Evolutionary conservation across 2,797 vertebrate genomes (phyloP).

Genomic region (Etheostoma nigrum): DNA sequence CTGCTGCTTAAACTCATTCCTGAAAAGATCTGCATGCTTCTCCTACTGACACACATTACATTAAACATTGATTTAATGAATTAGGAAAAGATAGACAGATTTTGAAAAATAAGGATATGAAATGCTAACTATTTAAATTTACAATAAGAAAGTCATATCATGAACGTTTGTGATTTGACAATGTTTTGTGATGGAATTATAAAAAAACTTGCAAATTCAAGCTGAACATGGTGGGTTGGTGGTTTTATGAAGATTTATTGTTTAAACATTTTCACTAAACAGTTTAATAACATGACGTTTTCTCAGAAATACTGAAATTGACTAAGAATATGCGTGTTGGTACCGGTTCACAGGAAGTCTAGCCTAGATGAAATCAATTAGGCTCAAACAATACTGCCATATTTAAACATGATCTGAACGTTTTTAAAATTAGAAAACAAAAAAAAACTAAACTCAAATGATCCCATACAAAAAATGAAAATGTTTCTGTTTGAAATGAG

Average conservation of each 20-base stretch:
- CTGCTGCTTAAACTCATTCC: slow-evolving; percentile 9
- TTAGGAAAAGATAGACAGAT: not conserved
- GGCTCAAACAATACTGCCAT: slow-evolving; percentile 57
- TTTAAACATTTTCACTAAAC: slow-evolving; percentile 56
- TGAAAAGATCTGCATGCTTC: slow-evolving; percentile 5
- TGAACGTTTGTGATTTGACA: not conserved
- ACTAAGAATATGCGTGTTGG: slow-evolving; percentile 41
- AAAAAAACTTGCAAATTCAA: slow-evolving; percentile 12
- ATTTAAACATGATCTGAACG: slow-evolving; percentile 30
- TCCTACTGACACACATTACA: not conserved
- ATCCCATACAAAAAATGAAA: slow-evolving; percentile 43
- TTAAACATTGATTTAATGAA: not conserved
- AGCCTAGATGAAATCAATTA: slow-evolving; percentile 40
- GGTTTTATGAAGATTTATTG: slow-evolving; percentile 47
- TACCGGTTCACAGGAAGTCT: slow-evolving; percentile 55
- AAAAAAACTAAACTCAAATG: slow-evolving; percentile 4
- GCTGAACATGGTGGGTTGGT: not conserved
- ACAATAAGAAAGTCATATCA: not conserved
- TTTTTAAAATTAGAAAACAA: slow-evolving; percentile 27
- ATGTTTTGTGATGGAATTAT: not conserved
- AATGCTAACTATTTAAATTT: slow-evolving; percentile 6
- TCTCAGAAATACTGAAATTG: slow-evolving; percentile 55
- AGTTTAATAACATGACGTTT: slow-evolving; percentile 42
- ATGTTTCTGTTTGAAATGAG: slow-evolving; percentile 32
- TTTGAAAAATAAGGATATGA: not conserved